Evolutionary conservation across 2,113 vertebrate species (phyloP).

Genomic region (Bufo bufo): DNA sequence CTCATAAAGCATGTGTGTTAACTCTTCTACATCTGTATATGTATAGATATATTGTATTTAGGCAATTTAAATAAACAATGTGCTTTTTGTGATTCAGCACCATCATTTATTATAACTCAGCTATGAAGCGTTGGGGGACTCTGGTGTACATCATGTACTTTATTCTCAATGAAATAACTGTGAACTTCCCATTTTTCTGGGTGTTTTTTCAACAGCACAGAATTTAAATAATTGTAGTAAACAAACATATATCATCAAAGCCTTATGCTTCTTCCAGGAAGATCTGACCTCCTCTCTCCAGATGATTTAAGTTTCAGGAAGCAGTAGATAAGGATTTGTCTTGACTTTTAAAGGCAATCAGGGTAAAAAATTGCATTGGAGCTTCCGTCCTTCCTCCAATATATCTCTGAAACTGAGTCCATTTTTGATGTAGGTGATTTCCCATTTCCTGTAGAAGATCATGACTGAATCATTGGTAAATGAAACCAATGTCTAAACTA

Average conservation of each 20-base stretch:
- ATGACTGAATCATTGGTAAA: slow-evolving; percentile 76
- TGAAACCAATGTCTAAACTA: slow-evolving; percentile 76
- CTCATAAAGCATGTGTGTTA: too few species aligned
- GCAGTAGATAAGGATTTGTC: slow-evolving; percentile 79
- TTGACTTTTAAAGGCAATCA: slow-evolving; percentile 85
- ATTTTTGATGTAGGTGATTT: slow-evolving; percentile 80
- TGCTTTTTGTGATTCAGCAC: too few species aligned
- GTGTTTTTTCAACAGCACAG: not conserved
- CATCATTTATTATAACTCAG: not conserved
- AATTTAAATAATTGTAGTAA: slow-evolving; percentile 11
- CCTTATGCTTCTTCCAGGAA: slow-evolving; percentile 44
- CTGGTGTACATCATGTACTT: not conserved
- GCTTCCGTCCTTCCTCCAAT: slow-evolving; percentile 76
- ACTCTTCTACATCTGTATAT: too few species aligned
- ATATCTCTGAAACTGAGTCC: slow-evolving; percentile 81
- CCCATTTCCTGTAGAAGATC: slow-evolving; percentile 78
- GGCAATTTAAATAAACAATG: too few species aligned
- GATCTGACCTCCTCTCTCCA: slow-evolving; percentile 73
- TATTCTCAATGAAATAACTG: not conserved
- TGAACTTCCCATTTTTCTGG: not conserved
- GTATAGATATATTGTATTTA: too few species aligned
- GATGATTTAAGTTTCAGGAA: slow-evolving; percentile 79
- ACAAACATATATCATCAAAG: slow-evolving; percentile 42
- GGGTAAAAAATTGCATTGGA: slow-evolving; percentile 77
- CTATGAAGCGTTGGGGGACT: not conserved